Evolutionary conservation across 2,888 invertebrate species (phyloP), one percentile per base, ranked within the genome.

Genomic region (Petrolisthes manimaculis): DNA sequence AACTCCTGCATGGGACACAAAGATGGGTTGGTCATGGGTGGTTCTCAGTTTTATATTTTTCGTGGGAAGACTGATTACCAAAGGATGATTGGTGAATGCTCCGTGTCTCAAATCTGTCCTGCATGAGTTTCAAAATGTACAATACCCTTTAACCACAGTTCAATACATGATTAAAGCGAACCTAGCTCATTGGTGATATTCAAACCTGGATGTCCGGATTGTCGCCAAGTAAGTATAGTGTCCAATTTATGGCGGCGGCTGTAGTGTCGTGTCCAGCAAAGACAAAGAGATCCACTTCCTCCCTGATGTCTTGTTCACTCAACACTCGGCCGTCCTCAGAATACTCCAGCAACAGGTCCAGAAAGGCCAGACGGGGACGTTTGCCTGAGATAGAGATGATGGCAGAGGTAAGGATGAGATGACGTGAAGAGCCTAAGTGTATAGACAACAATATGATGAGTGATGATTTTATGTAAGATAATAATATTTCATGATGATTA

Each of bases 291-390:
- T 91, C 91, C 55, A 91, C 91, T 79, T 91, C 91, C 85, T 91
- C 90, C 4, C 93, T 92, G 80, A 94, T 93, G 87, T 94, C 94
- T 4, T 92, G 92, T 87, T 92, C 91, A 1, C 92, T 92, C 79
- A 94, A 91, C 53, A 92, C 90, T 12, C 96, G 96, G 92, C 95
- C 96, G 94, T 95, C 92, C 3, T 93, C 92, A 92, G 96, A 96
- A 82, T 96, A 95, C 93, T 97, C 97, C 79, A 98, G 95, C 94
- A 98, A 95, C 90, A 98, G 94, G 93, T 98, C 98, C 91, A 98
- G 94, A 93, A 98, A 97, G 0, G 98, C 97, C 91, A 97, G 94
- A 82, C 97, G 95, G 92, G 96, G 96, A 94, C 97, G 97, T 18
- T 82, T 88, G 4, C 89, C 86, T 78, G 18, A 37, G 51, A 54